Evolutionary conservation across 2,113 vertebrate genomes (phyloP), one percentile per base, ranked within the genome.

Genomic region (Brevimyrus niger): DNA sequence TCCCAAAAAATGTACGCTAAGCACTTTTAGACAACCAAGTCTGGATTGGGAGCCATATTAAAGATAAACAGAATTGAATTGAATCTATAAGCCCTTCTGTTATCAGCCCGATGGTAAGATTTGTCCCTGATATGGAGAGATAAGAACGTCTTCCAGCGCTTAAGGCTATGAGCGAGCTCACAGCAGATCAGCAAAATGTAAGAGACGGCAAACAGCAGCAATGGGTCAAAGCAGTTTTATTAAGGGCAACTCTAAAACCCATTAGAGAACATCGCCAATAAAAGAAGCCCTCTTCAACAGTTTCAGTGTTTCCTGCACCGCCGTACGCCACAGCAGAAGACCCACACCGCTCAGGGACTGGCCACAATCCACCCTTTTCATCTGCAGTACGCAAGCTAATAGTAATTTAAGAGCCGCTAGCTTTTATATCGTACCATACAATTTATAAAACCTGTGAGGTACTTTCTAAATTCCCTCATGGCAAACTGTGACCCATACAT

Each of bases 151-250:
- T 84, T n/a, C 65, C 15, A 85, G 15, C 46, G 8, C 89, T 89
- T 76, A 35, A 48, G 46, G 38, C 9, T 42, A 86, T 6, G 7
- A 73, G 65, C 4, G 47, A 47, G 83, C 65, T 44, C 53, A 87
- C 80, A 58, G 88, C 89, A 48, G 58, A 50, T 69, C 31, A 27
- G 13, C 44, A 38, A n/a, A 88, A 90, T 42, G 27, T 61, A 50
- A 31, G 17, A 87, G 91, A 90, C 50, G 48, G 88, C 55, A 91
- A 88, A 89, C 53, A 53, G 76, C 80, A 53, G 82, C 17, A 42
- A 46, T 31, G 13, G 8, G 48, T 87, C 89, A 90, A 90, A 92
- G 91, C 90, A 42, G 89, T 92, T 91, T 89, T 90, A 91, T 90
- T 92, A 87, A 80, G 89, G 89, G 85, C 87, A 55, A 42, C 85